Percentiles rank a stretch among this genome's conserved stretches.
These are phyloP conservation scores for Pica pica DNA, from an alignment of 2,113 vertebrate species.

Conservation along the genomic window DNA sequence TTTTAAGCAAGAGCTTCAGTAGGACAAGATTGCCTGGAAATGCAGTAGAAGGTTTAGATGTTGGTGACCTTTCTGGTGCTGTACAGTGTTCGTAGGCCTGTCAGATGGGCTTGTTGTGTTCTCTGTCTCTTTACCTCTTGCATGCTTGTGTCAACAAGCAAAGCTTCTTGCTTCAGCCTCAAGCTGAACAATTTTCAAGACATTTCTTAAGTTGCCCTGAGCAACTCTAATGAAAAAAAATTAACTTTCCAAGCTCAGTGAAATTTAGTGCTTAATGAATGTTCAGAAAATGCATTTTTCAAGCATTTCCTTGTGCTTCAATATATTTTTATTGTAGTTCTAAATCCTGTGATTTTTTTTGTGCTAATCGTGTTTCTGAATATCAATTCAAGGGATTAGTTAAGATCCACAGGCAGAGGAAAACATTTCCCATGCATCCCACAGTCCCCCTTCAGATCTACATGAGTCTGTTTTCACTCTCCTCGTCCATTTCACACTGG, in stretches of 20 bases:
- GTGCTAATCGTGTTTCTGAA: not conserved
- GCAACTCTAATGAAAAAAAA: not conserved
- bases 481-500: not conserved
- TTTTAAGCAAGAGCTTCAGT: not conserved
- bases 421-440: not conserved
- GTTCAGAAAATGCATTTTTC: not conserved
- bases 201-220: not conserved
- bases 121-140: not conserved
- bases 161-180: not conserved
- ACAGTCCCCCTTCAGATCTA: not conserved
- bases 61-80: conserved; percentile 33
- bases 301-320: not conserved
- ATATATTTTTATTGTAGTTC: not conserved
- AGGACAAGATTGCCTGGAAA: not conserved
- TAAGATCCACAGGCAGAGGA: not conserved
- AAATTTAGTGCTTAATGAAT: not conserved
- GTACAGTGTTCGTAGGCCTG: not conserved
- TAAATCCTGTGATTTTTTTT: not conserved
- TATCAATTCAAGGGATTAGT: not conserved
- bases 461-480: not conserved
- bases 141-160: not conserved
- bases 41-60: not conserved
- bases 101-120: not conserved
- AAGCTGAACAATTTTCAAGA: not conserved
- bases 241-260: not conserved